Base-by-base conservation (phyloP, 2,888 invertebrate genomes). In the Pecten maximus region DNA sequence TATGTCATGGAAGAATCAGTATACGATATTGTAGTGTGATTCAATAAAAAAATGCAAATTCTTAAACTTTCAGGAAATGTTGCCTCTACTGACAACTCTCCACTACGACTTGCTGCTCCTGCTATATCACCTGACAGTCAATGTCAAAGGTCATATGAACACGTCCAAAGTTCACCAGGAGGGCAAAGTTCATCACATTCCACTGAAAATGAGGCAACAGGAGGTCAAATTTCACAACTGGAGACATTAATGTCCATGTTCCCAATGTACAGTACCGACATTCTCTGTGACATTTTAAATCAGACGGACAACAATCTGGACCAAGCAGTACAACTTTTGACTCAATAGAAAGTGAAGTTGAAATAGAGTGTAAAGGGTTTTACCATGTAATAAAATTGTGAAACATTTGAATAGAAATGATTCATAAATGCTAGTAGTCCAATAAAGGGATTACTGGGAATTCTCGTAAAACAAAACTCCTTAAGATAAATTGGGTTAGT, bases 281-380 rank as follows among this genome's bases (percentile, higher is more conserved):
- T 88, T 28, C 48, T 88, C n/a, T 40, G 44, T 44, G 88, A 88
- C 48, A 15, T 88, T 40, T 28, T 44, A 40, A 88, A 10, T 19
- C 40, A 44, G 88, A 88, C 88, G 16, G 40, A n/a, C 19, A 88
- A 88, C 48, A 44, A 88, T n/a, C 12, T 88, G 48, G 40, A 88
- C 48, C n/a, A 88, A 40, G 48, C 48, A 48, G 48, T 88, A 40
- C 44, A 40, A 40, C 39, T 87, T 40, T 40, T 88, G n/a, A 40
- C 88, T 28, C n/a, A 40, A 40, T 16, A 88, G 10, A 40, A 88
- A n/a, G 0, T 39, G 35, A 35, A 40, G 23, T 23, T 54, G 40
- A 35, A 39, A 86, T 89, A 12, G 28, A 35, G 35, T 93, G 91
- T 93, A 88, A 54, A 54, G n/a, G 0, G 0, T 54, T 19, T 54